phyloP scores from a whole-genome alignment of 2,113 vertebrate species.

The Scytalopus superciliaris region DNA sequence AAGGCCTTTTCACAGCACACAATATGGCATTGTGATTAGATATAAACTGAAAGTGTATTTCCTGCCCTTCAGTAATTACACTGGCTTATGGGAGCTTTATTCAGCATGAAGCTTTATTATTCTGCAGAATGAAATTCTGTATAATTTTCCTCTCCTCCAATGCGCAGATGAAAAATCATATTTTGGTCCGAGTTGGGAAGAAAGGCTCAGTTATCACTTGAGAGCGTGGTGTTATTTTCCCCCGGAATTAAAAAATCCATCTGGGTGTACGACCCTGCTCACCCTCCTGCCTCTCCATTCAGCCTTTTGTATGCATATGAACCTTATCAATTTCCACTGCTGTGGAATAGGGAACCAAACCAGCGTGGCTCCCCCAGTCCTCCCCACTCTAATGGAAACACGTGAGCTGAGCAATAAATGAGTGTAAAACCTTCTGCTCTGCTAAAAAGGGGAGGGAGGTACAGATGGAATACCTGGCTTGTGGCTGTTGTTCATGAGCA shows the following conservation, averaged over 20 bases:
- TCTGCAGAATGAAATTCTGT: constrained; percentile 81
- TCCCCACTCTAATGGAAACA: constrained; percentile 63
- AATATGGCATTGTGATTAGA: constrained; percentile 81
- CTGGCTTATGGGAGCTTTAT: constrained; percentile 80
- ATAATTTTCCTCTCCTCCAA: constrained; percentile 83
- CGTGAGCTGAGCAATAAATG: constrained; percentile 61
- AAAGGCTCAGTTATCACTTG: constrained; percentile 83
- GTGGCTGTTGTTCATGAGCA: rapidly evolving
- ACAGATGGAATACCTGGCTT: background rate
- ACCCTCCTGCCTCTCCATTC: constrained; percentile 80
- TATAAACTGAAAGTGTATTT: constrained; percentile 83
- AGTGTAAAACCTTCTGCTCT: constrained; percentile 54
- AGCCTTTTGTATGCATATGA: constrained; percentile 86
- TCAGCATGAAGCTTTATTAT: constrained; percentile 80
- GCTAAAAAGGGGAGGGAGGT: background rate
- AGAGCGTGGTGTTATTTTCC: constrained; percentile 81
- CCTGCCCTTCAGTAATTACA: constrained; percentile 84
- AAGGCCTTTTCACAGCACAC: constrained; percentile 68
- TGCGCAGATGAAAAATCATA: constrained; percentile 79
- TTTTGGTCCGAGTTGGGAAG: constrained; percentile 80
- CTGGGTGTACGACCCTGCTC: constrained; percentile 79
- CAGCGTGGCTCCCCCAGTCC: constrained; percentile 62
- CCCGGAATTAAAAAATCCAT: constrained; percentile 83
- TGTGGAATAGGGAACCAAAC: constrained; percentile 71
- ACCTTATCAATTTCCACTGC: constrained; percentile 82